Base-by-base conservation (phyloP, 2,888 invertebrate species). In the Meta bourneti region DNA sequence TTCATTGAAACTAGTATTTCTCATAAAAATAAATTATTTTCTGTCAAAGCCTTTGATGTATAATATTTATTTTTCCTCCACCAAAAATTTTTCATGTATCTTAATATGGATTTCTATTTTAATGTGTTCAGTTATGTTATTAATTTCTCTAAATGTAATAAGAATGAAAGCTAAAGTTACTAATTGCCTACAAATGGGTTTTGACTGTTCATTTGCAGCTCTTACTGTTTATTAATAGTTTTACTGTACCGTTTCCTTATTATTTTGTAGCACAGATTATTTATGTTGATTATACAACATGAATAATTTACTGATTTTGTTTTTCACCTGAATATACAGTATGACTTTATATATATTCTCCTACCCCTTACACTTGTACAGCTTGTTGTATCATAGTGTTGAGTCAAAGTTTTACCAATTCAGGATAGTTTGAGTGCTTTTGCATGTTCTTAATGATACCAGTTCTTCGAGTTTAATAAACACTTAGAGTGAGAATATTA, bases 401-500 rank as follows among this genome's bases (percentile, higher is more conserved):
- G 16, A 61, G 61, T 61, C 61, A 11, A 61, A 61, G 61, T 6
- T 61, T 61, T 61, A 61, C 61, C 61, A 61, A 16, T 61, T 61
- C 11, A 61, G 61, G 16, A 61, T 61, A 61, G 61, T 61, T 61
- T 61, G 8, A 61, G 61, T 61, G 61, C 48, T 34, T 75, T 75
- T 75, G 20, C 20, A 75, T 75, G 20, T 34, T 48, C 13, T 75
- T 71, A n/a, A 16, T 71, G 71, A 7, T 7, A 61, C 61, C 16
- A 16, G 61, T 16, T 61, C 61, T 61, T 61, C 61, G 61, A 61
- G 61, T 61, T 61, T 61, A 61, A 61, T 61, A 61, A 61, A 61
- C 61, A 61, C 61, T 61, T 52, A 52, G 78, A 11, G 16, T 78
- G 78, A 52, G 51, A 52, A 8, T 52, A 52, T 78, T 78, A 78